These are phyloP conservation scores for Malacoraja senta DNA, from an alignment of 2,797 vertebrate genomes.

Conservation along the genomic window DNA sequence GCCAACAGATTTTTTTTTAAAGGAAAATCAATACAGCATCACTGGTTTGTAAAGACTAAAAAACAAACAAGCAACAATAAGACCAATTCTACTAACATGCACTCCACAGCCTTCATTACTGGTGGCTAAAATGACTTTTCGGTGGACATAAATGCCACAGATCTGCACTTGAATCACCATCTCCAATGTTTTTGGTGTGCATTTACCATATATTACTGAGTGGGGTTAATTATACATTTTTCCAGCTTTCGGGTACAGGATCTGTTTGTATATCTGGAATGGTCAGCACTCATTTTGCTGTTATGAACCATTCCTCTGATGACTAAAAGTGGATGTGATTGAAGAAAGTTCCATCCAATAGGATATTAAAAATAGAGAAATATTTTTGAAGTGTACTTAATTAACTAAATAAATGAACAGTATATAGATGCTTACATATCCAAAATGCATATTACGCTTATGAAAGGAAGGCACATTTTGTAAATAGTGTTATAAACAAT, in stretches of 20 bases:
- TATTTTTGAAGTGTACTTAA: not conserved
- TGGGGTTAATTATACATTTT: not conserved
- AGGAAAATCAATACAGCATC: slow-evolving; percentile 18
- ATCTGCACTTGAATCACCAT: not conserved
- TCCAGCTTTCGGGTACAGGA: not conserved
- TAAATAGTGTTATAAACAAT: not conserved
- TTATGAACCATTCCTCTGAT: not conserved
- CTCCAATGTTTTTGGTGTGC: not conserved
- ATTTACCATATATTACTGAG: not conserved
- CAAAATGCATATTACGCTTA: not conserved
- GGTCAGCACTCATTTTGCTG: not conserved
- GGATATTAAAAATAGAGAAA: not conserved
- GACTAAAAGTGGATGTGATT: not conserved
- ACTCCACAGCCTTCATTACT: not conserved
- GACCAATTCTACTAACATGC: not conserved
- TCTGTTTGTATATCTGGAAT: not conserved
- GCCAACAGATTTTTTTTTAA: not conserved
- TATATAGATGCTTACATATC: not conserved
- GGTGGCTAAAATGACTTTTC: not conserved
- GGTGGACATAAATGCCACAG: not conserved
- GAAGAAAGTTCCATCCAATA: not conserved
- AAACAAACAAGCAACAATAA: not conserved
- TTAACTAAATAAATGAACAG: slow-evolving; percentile 9
- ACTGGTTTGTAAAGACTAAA: slow-evolving; percentile 10
- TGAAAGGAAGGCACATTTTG: not conserved